These are phyloP conservation scores for Cydia splendana DNA, from an alignment of 1,140 invertebrate genomes.

Conservation along the genomic window DNA sequence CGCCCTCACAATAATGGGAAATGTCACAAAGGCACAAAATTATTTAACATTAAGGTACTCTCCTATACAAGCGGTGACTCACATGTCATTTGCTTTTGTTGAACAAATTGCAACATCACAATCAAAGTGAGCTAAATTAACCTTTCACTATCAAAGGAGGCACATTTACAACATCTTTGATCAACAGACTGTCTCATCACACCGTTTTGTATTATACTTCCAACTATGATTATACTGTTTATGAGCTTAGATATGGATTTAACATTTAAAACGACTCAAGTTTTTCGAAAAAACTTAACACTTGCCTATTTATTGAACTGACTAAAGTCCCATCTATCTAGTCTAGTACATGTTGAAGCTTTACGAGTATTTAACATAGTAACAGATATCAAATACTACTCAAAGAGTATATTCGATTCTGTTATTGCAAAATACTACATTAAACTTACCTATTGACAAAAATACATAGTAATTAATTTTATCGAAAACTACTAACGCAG, in stretches of 20 bases:
- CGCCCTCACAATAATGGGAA: too few species aligned
- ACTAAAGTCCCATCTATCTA: too few species aligned
- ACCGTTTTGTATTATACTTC: background rate
- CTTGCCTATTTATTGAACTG: background rate
- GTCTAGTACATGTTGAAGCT: too few species aligned
- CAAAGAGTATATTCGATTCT: too few species aligned
- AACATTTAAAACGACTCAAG: background rate
- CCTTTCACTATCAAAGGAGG: background rate
- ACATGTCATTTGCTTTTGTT: background rate
- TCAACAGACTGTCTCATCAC: background rate
- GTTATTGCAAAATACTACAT: too few species aligned
- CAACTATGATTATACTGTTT: background rate
- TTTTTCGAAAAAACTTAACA: background rate
- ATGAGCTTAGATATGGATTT: background rate
- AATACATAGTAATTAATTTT: too few species aligned
- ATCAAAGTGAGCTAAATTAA: slow-evolving; percentile 15
- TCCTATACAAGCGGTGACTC: background rate
- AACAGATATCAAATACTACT: too few species aligned
- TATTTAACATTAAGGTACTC: background rate
- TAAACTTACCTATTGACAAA: too few species aligned
- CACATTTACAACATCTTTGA: background rate
- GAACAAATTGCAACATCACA: background rate
- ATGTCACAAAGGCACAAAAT: too few species aligned
- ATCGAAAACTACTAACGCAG: too few species aligned
- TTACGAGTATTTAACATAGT: too few species aligned